Evolutionary conservation across 2,113 vertebrate species (phyloP).

Genomic region (Apteryx mantelli): DNA sequence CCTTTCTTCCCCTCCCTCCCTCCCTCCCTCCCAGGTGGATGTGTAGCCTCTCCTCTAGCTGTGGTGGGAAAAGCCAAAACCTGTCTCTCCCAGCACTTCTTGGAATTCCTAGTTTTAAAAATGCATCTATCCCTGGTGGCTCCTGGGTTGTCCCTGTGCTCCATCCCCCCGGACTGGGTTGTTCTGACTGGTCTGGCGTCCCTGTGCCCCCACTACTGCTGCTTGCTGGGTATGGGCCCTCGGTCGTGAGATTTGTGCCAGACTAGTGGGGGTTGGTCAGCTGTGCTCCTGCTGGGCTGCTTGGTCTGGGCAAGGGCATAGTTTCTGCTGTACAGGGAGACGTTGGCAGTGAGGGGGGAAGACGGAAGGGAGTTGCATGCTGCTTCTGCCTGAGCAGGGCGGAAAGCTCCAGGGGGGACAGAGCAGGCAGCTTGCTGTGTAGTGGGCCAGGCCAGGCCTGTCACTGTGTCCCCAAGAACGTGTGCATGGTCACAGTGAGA

Average conservation of each 20-base stretch:
- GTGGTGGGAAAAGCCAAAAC: not conserved
- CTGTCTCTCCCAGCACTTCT: not conserved
- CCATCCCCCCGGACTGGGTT: fast-evolving
- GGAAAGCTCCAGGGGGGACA: no score
- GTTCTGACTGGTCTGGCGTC: not conserved
- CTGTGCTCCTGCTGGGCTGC: no score
- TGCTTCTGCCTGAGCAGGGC: not conserved
- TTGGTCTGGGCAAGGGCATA: no score
- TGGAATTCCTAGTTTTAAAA: not conserved
- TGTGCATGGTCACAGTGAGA: not conserved
- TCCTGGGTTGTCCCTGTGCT: not conserved
- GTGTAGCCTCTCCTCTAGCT: fast-evolving
- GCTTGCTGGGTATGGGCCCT: not conserved
- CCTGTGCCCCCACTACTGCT: fast-evolving
- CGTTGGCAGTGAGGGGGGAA: not conserved
- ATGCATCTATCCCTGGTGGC: not conserved
- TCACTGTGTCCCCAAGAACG: not conserved
- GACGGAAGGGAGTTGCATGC: not conserved
- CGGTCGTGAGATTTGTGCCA: not conserved
- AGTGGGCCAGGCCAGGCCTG: not conserved
- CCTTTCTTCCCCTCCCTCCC: not conserved
- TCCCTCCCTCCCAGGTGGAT: not conserved
- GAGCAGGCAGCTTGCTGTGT: not conserved
- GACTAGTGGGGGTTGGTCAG: not conserved
- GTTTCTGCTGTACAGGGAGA: fast-evolving